Evolutionary conservation across 2,888 invertebrate species (phyloP), one percentile per base, ranked within the genome.

Genomic region (Strigamia transsilvanica): DNA sequence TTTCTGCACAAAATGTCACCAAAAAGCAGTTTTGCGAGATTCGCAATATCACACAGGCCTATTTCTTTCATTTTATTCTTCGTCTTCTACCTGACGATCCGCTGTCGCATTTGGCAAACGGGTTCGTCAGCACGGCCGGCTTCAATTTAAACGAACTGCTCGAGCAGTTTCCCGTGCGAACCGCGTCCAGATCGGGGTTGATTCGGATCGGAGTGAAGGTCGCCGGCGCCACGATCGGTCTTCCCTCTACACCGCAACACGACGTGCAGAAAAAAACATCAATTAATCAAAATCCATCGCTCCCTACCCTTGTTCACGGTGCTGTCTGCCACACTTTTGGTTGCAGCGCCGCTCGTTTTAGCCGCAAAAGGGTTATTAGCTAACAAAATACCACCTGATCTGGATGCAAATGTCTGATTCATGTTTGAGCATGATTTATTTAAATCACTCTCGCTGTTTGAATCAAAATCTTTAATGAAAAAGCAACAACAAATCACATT

Each of bases 291-390:
- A 56, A 56, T 56, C n/a, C n/a, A 7, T 5, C 7, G 7, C n/a
- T 18, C 5, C 5, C 7, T 77, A 79, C 79, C 79, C 34, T 79
- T 79, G 38, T 79, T 79, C n/a, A 32, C 79, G 32, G 79, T 79
- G 34, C 79, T 79, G 34, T 79, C 79, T 32, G 79, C 79, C 4
- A 79, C 4, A 79, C 79, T 79, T 79, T 34, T 23, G 18, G 79
- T 79, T 18, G 79, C 27, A 32, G 41, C 46, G 15, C 5, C 46
- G 15, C 5, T 80, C 10, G 80, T 32, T 46, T 80, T 80, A 51
- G 46, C 80, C 9, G 80, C 80, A 80, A 80, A 80, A 18, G 80
- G 80, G 23, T 80, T 80, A 32, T 46, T 80, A 13, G 80, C 80
- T 80, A 80, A 21, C 23, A 80, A 51, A 27, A 80, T 23, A 18